Evolutionary conservation across 2,888 invertebrate species (phyloP), one percentile per base, ranked within the genome.

Genomic region (Herminia tarsipennalis): DNA sequence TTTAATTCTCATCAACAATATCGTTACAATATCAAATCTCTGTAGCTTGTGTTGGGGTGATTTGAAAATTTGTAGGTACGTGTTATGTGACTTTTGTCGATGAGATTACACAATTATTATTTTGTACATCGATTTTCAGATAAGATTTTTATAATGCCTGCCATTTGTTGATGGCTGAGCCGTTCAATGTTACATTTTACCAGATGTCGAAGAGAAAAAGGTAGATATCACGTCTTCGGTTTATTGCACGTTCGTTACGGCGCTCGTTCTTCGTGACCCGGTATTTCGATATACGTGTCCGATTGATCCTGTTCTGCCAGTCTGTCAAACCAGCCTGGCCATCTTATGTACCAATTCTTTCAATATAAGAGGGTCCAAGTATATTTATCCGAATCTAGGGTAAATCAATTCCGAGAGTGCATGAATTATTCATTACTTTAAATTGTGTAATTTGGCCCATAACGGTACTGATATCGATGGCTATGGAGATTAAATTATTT

Each of bases 201-300:
- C 66, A 70, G 70, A 77, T 72, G 73, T 73, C 62, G 65, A 56
- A 60, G 56, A 66, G 68, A 70, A 75, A 77, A 77, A 75, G 74
- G 72, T 66, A 66, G 78, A 78, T 79, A 81, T 88, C 88, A 88
- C 88, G 88, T 88, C 81, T 84, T 73, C 73, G 72, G 78, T 89
- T 89, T 89, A 89, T 86, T 83, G 82, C 83, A 81, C 83, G 85
- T 84, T 80, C 85, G 82, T 81, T 81, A 72, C 70, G 73, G 58
- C 64, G 67, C 70, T 53, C 57, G 55, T 63, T 77, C 64, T 70
- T 66, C 81, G 83, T 84, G 84, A 79, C 79, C 76, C 75, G 63
- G 63, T 70, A 62, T 69, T 70, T 73, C 70, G 73, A 77, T 76
- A 78, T 80, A 88, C 85, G 84, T 86, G 86, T 81, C 66, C 81